Conservation (phyloP, 2,113 vertebrate genomes). For the Crotalus helleri region DNA sequence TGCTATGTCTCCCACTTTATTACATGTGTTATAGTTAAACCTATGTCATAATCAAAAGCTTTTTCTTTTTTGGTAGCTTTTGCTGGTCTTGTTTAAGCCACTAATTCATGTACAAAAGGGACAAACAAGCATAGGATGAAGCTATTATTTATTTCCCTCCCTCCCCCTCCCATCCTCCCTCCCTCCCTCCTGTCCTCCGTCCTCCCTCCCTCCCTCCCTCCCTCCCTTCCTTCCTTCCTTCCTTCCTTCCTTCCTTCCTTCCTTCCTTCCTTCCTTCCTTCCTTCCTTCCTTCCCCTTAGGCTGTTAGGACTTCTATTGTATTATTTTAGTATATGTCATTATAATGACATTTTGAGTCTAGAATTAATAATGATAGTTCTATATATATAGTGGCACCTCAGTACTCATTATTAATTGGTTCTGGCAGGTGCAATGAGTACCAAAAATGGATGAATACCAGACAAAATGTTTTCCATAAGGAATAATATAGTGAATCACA, state of each 20-base stretch:
- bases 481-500: neutral
- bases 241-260: neutral
- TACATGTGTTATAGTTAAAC: neutral
- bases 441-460: too few relatives aligned
- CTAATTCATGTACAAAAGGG: neutral
- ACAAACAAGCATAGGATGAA: neutral
- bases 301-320: neutral
- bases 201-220: too few relatives aligned
- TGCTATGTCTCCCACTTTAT: neutral
- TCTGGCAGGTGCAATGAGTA: too few relatives aligned
- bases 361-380: neutral
- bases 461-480: neutral
- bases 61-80: neutral
- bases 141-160: neutral
- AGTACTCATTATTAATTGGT: too few relatives aligned
- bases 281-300: neutral
- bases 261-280: too few relatives aligned
- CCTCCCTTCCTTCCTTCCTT: neutral
- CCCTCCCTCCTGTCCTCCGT: too few relatives aligned
- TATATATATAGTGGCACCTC: neutral
- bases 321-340: neutral
- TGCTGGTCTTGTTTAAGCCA: neutral
- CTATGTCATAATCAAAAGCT: neutral
- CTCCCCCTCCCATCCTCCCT: too few relatives aligned
- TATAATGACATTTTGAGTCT: neutral